A percentile compares a stretch with the other conserved stretches of the same genome.
Conservation (phyloP, 2,113 vertebrate genomes). For the Oophaga pumilio region DNA sequence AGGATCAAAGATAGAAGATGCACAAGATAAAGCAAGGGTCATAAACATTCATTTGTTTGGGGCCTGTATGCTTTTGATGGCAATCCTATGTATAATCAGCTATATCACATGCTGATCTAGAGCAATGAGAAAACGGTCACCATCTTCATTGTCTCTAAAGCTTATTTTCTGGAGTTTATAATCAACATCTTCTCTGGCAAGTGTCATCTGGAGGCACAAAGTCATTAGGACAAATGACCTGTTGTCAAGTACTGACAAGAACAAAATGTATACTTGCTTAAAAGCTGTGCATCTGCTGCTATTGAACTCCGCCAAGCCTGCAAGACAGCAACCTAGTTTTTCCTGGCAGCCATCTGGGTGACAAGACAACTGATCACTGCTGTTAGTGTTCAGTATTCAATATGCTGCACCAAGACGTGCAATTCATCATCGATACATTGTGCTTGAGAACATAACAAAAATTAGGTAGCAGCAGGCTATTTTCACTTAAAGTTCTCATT, state of each 20-base stretch:
- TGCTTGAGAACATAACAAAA: slow-evolving; percentile 4
- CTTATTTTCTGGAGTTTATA: neutral
- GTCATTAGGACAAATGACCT: slow-evolving; percentile 37
- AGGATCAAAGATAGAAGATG: neutral
- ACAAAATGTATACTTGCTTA: slow-evolving; percentile 40
- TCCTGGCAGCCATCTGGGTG: slow-evolving; percentile 22
- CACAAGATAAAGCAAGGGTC: no score
- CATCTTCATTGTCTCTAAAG: neutral
- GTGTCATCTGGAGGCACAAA: slow-evolving; percentile 20
- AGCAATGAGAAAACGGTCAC: neutral
- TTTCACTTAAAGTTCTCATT: slow-evolving; percentile 20
- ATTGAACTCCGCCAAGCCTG: slow-evolving; percentile 23
- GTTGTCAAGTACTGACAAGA: slow-evolving; percentile 42
- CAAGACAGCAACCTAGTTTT: slow-evolving; percentile 31
- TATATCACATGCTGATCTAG: neutral
- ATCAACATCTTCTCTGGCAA: slow-evolving; percentile 4
- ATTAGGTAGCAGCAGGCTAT: slow-evolving; percentile 8
- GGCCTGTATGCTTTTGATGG: neutral
- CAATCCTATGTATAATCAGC: neutral
- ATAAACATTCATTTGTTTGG: no score
- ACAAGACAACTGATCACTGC: slow-evolving; percentile 41
- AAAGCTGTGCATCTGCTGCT: slow-evolving; percentile 23
- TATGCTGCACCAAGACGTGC: slow-evolving; percentile 13
- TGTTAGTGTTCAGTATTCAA: slow-evolving; percentile 36
- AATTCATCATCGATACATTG: slow-evolving; percentile 42